Evolutionary conservation across 1,140 invertebrate species (phyloP), one percentile per base, ranked within the genome.

Genomic region (Mycetomoellerius zeteki): DNA sequence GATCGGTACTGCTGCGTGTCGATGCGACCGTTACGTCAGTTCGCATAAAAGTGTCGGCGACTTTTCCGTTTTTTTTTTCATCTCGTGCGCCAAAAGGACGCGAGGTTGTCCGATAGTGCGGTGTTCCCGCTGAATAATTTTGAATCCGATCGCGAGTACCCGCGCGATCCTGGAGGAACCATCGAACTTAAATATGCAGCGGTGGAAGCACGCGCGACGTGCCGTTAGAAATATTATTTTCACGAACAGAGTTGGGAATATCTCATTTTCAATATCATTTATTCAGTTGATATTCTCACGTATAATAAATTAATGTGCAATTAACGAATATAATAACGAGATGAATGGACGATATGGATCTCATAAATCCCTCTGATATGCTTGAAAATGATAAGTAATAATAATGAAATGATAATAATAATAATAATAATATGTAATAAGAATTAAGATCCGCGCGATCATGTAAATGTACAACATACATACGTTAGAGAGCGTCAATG

Each of bases 31-130:
- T 50, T 77, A 47, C 72, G 73, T 86, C 86, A 80, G 89, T 87
- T 85, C 86, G 88, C 75, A 90, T 89, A 90, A 90, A 90, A 90
- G 87, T 90, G 80, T 90, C 89, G 80, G 75, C 86, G 87, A 86
- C 78, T 87, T 89, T 84, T 33, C 78, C 67, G 60, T 37, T 37
- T 80, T 73, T 60, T 77, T 88, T 85, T 65, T 89, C 54, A 85
- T 78, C 19, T 30, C 65, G 50, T 33, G 54, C 64, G 78, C 77
- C 88, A 85, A 90, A 87, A 87, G 85, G 73, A 85, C 69, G 86
- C 89, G 47, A 80, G 16, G 27, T 52, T 58, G 78, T 50, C 52
- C 65, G 65, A 54, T 56, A 54, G 78, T 62, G 62, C 76, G 78
- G 58, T 86, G 87, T 73, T 84, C 86, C 85, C 72, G 85, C 64